A percentile compares a stretch with the other conserved stretches of the same genome.
Conservation (phyloP, 1,140 invertebrate genomes). For the Drosophila sp. region DNA sequence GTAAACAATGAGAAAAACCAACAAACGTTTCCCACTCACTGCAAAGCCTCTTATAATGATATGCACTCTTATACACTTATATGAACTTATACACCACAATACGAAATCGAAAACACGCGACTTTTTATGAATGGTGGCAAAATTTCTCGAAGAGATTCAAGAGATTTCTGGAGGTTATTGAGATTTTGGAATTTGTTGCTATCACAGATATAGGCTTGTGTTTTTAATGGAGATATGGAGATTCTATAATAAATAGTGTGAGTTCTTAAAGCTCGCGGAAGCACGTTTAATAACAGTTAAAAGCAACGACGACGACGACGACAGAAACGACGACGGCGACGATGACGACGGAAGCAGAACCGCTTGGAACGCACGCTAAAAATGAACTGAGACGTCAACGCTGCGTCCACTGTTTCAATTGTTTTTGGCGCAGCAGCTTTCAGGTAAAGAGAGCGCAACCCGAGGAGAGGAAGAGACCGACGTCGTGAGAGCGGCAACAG, state of each 20-base stretch:
- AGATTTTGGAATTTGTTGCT: slow-evolving; percentile 39
- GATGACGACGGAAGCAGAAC: slow-evolving; percentile 52
- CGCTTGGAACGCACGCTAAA: slow-evolving; percentile 69
- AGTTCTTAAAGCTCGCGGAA: slow-evolving; percentile 60
- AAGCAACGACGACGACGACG: slow-evolving; percentile 30
- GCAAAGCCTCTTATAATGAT: slow-evolving; percentile 54
- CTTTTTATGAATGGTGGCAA: slow-evolving; percentile 55
- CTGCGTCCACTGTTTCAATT: slow-evolving; percentile 28
- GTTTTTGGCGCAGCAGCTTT: slow-evolving; percentile 63
- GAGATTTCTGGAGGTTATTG: slow-evolving; percentile 17
- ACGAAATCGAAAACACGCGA: slow-evolving; percentile 39
- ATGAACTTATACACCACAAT: slow-evolving; percentile 18
- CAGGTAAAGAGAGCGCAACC: slow-evolving; percentile 20
- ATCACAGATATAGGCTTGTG: slow-evolving; percentile 58
- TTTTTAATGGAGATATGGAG: slow-evolving; percentile 7
- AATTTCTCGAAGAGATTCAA: slow-evolving; percentile 6
- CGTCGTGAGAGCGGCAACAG: slow-evolving; percentile 11
- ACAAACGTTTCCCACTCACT: slow-evolving; percentile 35
- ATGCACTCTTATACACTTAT: slow-evolving; percentile 32
- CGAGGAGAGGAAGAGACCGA: slow-evolving; percentile 16
- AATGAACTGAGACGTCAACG: slow-evolving; percentile 60
- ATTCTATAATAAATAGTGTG: slow-evolving; percentile 38
- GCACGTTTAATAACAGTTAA: slow-evolving; percentile 54
- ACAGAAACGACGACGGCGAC: slow-evolving; percentile 21
- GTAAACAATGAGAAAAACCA: slow-evolving; percentile 41